Conservation (phyloP, 1,140 invertebrate genomes). For the Orchestia grillus region DNA sequence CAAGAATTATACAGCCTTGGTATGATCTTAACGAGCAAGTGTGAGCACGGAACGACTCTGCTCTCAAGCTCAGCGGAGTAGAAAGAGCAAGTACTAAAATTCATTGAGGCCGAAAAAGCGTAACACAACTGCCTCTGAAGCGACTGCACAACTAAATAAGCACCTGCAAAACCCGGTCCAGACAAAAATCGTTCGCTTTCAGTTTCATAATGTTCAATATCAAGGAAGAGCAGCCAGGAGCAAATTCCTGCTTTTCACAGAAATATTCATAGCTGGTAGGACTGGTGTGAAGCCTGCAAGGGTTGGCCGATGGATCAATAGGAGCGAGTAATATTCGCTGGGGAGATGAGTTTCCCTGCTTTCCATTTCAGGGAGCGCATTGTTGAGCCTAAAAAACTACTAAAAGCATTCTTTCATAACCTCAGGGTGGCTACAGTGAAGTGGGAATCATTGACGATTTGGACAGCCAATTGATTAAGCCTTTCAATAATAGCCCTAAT, state of each 20-base stretch:
- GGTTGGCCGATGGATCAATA: neutral
- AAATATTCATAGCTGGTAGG: neutral
- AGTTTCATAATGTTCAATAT: neutral
- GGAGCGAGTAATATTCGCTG: neutral
- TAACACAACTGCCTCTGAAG: neutral
- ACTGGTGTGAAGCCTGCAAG: neutral
- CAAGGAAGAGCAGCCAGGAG: neutral
- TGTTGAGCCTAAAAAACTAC: neutral
- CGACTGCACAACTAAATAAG: neutral
- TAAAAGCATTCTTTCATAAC: no score
- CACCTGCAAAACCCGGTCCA: neutral
- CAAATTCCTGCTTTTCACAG: neutral
- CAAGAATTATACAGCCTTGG: neutral
- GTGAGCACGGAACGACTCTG: neutral
- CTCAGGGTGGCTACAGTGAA: neutral
- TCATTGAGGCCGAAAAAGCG: neutral
- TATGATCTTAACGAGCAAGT: neutral
- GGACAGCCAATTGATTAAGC: neutral
- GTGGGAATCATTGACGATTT: neutral
- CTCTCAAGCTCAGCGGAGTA: neutral
- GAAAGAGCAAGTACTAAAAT: neutral
- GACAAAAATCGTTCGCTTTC: neutral
- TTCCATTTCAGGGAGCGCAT: neutral
- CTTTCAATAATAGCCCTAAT: neutral
- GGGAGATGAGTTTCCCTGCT: neutral